Base-by-base conservation (phyloP, 2,888 invertebrate species). In the Melolontha melolontha region DNA sequence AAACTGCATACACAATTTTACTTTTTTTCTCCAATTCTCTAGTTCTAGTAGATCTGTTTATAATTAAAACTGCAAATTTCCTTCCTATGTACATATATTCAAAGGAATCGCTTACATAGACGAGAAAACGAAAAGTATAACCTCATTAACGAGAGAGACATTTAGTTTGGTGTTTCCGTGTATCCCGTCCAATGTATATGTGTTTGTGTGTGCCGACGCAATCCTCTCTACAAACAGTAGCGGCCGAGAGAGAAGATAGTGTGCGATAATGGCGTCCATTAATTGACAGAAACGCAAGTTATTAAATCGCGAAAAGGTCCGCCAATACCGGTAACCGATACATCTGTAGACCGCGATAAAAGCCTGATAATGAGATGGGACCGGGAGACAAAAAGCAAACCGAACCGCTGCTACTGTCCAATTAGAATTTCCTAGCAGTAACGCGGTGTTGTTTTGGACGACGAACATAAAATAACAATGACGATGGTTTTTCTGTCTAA, bases 341-440 rank as follows among this genome's bases (percentile, higher is more conserved):
- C 74, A 73, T 74, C 72, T 75, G 77, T 75, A 73, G 72, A 66
- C 68, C 66, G 69, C 72, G 72, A 74, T 75, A 74, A 74, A 74
- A 75, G 74, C 75, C 55, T 71, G 71, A 75, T 76, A 76, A 77
- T 77, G 75, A 77, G 75, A 73, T 70, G 73, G 71, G 72, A 72
- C 71, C 71, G 63, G 10, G 70, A 73, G 75, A 75, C 76, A 75
- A 76, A 76, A 75, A 75, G 74, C 75, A 68, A 70, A 72, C 73
- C 71, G 66, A 73, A 71, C 69, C 72, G 70, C 71, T 34, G 73
- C 73, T 72, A 72, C 70, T 73, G 73, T 76, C 76, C 75, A 75
- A 76, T 76, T 75, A 75, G 76, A 79, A 73, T 71, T 72, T 71
- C 71, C 72, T 74, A 68, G 71, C 70, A 71, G 34, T 8, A 34